These are phyloP conservation scores for Sipha maydis DNA, from an alignment of 2,888 invertebrate species.

Conservation along the genomic window DNA sequence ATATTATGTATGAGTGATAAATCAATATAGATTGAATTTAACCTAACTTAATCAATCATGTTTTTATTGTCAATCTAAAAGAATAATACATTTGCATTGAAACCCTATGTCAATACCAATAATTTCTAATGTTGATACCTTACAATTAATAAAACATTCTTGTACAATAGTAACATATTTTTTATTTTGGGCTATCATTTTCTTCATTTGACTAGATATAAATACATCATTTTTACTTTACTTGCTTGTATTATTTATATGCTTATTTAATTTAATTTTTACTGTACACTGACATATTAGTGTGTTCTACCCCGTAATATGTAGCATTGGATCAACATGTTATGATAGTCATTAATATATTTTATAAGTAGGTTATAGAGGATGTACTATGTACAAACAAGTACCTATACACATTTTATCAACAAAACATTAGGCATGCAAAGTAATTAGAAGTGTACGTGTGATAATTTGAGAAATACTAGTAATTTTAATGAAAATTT, in stretches of 20 bases:
- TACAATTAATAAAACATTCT: constrained; percentile 5
- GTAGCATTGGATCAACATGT: too few species aligned
- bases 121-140: constrained; percentile 15
- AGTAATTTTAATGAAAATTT: too few species aligned
- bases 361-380: too few species aligned
- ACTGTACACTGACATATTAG: too few species aligned
- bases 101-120: background rate
- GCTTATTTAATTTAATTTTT: background rate
- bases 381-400: too few species aligned
- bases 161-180: background rate
- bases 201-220: background rate
- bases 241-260: background rate
- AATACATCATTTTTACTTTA: background rate
- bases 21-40: constrained; percentile 3
- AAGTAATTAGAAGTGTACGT: too few species aligned
- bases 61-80: background rate
- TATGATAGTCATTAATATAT: too few species aligned
- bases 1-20: background rate
- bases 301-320: too few species aligned
- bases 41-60: background rate
- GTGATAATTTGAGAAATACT: too few species aligned
- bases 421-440: too few species aligned
- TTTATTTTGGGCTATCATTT: background rate
- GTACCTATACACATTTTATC: too few species aligned
- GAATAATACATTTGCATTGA: background rate